A percentile compares a stretch with the other conserved stretches of the same genome.
Evolutionary conservation across 2,113 vertebrate genomes (phyloP).

Genomic region (Oplegnathus fasciatus): DNA sequence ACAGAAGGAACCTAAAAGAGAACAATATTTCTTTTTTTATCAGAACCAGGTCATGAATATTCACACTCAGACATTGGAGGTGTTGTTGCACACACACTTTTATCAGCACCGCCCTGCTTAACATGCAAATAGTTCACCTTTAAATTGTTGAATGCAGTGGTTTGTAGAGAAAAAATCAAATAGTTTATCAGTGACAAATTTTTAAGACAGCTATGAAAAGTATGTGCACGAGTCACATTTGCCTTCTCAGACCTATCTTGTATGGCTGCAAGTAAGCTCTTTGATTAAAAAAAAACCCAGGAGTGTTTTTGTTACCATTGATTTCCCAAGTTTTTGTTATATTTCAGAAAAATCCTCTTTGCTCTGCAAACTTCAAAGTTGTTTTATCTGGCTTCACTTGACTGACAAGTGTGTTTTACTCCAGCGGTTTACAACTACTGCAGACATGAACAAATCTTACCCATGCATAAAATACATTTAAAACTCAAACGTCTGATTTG

Average conservation of each 20-base stretch:
- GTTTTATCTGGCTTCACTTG: not conserved
- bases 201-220: not conserved
- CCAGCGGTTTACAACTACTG: not conserved
- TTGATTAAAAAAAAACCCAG: not conserved
- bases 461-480: not conserved
- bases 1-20: conserved; percentile 13
- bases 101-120: not conserved
- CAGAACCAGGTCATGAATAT: conserved; percentile 32
- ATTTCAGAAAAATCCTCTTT: not conserved
- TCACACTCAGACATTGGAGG: no score
- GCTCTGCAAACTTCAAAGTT: not conserved
- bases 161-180: not conserved
- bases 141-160: not conserved
- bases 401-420: not conserved
- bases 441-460: not conserved
- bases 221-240: not conserved
- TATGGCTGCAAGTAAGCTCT: no score
- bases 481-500: not conserved
- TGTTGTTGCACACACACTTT: conserved; percentile 11
- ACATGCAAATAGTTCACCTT: conserved; percentile 24
- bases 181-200: not conserved
- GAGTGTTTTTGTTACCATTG: not conserved
- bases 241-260: not conserved
- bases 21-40: conserved; percentile 33
- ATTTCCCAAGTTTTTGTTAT: not conserved